Percentiles rank a stretch among this genome's conserved stretches.
Conservation (phyloP, 1,140 invertebrate genomes). For the Aphidius gifuensis region DNA sequence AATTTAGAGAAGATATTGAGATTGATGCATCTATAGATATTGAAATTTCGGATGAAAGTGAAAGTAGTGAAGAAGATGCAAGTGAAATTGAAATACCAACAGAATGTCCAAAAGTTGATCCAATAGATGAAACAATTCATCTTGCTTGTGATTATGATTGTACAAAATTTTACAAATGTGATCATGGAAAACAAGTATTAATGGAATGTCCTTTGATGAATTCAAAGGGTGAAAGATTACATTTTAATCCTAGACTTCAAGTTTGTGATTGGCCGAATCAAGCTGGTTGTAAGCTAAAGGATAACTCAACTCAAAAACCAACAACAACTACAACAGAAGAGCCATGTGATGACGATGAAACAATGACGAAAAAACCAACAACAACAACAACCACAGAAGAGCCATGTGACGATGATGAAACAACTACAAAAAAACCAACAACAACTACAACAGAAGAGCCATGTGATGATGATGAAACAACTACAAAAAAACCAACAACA, state of each 20-base stretch:
- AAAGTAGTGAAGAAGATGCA: background rate
- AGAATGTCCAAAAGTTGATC: conserved; percentile 25
- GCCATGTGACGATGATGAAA: no score
- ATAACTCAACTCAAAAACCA: background rate
- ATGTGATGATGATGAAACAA: no score
- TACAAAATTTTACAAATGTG: conserved; percentile 57
- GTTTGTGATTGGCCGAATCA: conserved; percentile 38
- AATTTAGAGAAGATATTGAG: no score
- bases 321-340: no score
- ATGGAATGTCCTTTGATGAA: conserved; percentile 47
- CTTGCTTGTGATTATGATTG: conserved; percentile 54
- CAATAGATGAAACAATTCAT: conserved; percentile 31
- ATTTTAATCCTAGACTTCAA: conserved; percentile 55
- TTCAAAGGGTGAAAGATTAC: conserved; percentile 31
- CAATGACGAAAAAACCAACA: no score
- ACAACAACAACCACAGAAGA: no score
- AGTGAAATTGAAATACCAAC: conserved; percentile 8
- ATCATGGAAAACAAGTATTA: conserved; percentile 49
- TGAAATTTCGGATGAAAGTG: no score
- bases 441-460: no score
- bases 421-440: no score
- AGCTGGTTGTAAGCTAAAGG: conserved; percentile 17
- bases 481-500: no score
- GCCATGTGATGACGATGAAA: no score
- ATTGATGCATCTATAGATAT: no score